Conservation (phyloP, 2,888 invertebrate genomes). For the Nowickia ferox region DNA sequence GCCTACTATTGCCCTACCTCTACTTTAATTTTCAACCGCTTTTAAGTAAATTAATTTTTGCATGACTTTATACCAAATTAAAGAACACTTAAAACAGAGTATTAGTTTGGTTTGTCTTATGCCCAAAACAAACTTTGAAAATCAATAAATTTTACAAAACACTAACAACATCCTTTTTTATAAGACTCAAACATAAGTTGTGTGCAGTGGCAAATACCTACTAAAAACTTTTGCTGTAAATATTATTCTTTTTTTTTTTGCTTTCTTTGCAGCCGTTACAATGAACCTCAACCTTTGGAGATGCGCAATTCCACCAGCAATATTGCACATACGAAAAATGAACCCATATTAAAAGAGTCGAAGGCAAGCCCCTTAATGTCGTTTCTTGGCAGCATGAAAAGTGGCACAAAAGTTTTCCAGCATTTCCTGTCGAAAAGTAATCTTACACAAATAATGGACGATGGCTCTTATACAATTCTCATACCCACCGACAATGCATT, state of each 20-base stretch:
- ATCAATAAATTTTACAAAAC: constrained; percentile 63
- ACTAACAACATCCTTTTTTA: constrained; percentile 55
- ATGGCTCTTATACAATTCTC: constrained; percentile 86
- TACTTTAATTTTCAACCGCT: neutral
- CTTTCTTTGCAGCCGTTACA: constrained; percentile 79
- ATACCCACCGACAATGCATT: constrained; percentile 87
- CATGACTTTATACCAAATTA: constrained; percentile 22
- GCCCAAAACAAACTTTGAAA: constrained; percentile 41
- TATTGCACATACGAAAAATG: constrained; percentile 80
- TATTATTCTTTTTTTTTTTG: constrained; percentile 13
- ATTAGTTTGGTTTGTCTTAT: constrained; percentile 1
- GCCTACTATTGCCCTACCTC: neutral
- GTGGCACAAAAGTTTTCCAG: constrained; percentile 86
- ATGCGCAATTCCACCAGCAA: constrained; percentile 80
- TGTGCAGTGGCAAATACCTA: neutral
- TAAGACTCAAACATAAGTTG: constrained; percentile 57
- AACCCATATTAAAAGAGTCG: constrained; percentile 82
- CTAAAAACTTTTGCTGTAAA: neutral
- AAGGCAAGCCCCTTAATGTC: constrained; percentile 82
- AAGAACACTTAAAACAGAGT: constrained; percentile 35
- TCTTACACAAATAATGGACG: constrained; percentile 85
- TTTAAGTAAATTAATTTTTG: constrained; percentile 38
- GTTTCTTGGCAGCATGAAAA: constrained; percentile 86
- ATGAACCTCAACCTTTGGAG: constrained; percentile 82
- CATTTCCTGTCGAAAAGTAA: constrained; percentile 86